These are phyloP conservation scores for zebrafish (Danio rerio) DNA, from an alignment of 2,113 vertebrate genomes.

Conservation along the genomic window GRCz12tu NC_133178.1:59375501-59376000, in stretches of 20 bases:
- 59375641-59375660: not conserved
- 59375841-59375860: constrained; percentile 83
- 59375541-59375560: constrained; percentile 17
- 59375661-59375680: not conserved
- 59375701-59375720: constrained; percentile 54
- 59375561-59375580: constrained; percentile 9
- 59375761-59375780: constrained; percentile 94
- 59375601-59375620: constrained; percentile 39
- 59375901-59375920: not conserved
- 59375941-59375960: not conserved
- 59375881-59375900: not conserved
- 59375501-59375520: constrained; percentile 4
- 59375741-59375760: constrained; percentile 95
- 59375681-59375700: not conserved
- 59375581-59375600: constrained; percentile 26
- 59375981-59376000: not conserved
- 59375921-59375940: not conserved
- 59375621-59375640: constrained; percentile 46
- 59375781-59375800: constrained; percentile 95
- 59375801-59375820: constrained; percentile 87
- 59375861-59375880: constrained; percentile 79
- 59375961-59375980: not conserved
- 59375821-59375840: constrained; percentile 84
- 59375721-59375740: constrained; percentile 98
- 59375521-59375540: constrained; percentile 35